Percentiles rank a stretch among this genome's conserved stretches.
Evolutionary conservation across 2,888 invertebrate species (phyloP).

Genomic region (Agrenia bidenticulata): DNA sequence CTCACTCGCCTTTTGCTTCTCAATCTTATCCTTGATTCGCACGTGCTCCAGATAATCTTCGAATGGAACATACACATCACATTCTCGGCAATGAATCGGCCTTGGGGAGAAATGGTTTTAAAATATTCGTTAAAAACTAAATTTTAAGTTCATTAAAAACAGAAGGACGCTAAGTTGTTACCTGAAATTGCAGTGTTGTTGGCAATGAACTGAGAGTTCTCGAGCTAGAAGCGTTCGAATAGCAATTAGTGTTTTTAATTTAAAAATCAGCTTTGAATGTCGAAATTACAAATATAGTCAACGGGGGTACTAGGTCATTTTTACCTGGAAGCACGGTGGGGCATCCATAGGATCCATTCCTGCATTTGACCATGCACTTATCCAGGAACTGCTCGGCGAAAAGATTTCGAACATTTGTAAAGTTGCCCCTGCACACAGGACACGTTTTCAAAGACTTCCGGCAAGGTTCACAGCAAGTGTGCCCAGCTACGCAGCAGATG

Average conservation of each 20-base stretch:
- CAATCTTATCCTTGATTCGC: slow-evolving; percentile 30
- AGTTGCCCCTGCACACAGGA: slow-evolving; percentile 33
- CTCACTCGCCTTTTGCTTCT: slow-evolving; percentile 36
- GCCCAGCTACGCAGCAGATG: slow-evolving; percentile 33
- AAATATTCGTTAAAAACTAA: not conserved
- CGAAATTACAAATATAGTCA: not conserved
- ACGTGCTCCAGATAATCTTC: slow-evolving; percentile 38
- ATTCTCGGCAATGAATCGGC: slow-evolving; percentile 39
- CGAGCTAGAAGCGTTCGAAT: not conserved
- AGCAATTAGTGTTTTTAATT: not conserved
- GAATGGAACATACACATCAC: slow-evolving; percentile 36
- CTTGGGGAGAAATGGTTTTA: slow-evolving; percentile 9
- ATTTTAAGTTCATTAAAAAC: too few relatives aligned
- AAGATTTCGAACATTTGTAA: slow-evolving; percentile 31
- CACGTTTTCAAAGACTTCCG: slow-evolving; percentile 30
- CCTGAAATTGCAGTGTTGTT: not conserved
- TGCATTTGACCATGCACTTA: slow-evolving; percentile 33
- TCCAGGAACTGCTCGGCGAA: slow-evolving; percentile 41
- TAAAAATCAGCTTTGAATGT: not conserved
- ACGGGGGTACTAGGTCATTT: too few relatives aligned
- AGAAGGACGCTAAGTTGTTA: too few relatives aligned
- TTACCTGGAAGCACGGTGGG: slow-evolving; percentile 13
- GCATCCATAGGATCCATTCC: slow-evolving; percentile 32
- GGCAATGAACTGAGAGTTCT: slow-evolving; percentile 7
- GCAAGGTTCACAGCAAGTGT: slow-evolving; percentile 37